phyloP scores from a whole-genome alignment of 2,113 vertebrate genomes.

The Hydropotes inermis region DNA sequence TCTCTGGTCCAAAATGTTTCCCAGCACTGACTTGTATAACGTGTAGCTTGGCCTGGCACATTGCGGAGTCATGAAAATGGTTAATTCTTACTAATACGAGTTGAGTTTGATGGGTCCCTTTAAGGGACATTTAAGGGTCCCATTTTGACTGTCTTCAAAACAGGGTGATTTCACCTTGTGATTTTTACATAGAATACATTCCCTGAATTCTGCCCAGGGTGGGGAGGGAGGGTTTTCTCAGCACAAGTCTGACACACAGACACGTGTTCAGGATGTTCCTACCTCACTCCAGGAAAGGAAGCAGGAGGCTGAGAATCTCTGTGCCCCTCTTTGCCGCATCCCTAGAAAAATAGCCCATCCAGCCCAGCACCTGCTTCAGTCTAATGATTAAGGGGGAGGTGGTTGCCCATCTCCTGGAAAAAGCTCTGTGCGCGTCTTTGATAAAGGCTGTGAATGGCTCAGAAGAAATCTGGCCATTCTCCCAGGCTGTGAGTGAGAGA shows the following conservation, averaged over 20 bases:
- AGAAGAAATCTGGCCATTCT: neutral
- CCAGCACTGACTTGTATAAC: neutral
- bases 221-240: neutral
- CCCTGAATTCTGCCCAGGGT: neutral
- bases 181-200: neutral
- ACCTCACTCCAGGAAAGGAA: neutral
- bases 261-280: fast-evolving
- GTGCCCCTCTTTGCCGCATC: neutral
- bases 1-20: neutral
- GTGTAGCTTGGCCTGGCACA: neutral
- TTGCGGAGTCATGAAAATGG: fast-evolving
- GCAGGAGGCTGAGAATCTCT: neutral
- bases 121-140: neutral
- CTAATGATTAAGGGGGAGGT: neutral
- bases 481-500: neutral
- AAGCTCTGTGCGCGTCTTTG: fast-evolving
- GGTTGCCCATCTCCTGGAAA: neutral
- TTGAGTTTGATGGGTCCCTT: neutral
- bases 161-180: neutral
- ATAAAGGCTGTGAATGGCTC: neutral
- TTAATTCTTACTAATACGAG: neutral
- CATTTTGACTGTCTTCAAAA: neutral
- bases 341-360: neutral
- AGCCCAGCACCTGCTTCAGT: neutral
- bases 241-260: neutral